Percentiles rank a stretch among this genome's conserved stretches.
These are phyloP conservation scores for Luscinia luscinia DNA, from an alignment of 2,797 vertebrate species.

Conservation along the genomic window DNA sequence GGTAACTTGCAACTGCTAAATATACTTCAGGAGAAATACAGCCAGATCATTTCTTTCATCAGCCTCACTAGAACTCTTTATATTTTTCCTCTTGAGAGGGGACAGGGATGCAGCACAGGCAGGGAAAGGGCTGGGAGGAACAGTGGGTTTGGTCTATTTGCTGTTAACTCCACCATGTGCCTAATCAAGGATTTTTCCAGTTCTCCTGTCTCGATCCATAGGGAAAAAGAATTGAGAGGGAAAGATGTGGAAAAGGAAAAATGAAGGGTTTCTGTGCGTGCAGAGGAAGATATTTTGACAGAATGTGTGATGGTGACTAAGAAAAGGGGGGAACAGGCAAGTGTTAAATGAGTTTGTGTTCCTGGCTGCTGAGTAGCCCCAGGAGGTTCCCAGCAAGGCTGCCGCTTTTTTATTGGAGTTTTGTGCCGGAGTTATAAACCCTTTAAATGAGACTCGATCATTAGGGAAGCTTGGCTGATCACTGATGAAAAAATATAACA, in stretches of 20 bases:
- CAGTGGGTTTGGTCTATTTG: not conserved
- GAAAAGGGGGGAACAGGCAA: conserved; percentile 5
- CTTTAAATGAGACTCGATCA: conserved; percentile 79
- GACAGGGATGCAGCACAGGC: not conserved
- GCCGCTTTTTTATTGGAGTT: conserved; percentile 77
- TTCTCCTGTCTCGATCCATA: not conserved
- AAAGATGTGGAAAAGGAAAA: not conserved
- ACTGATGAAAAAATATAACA: conserved; percentile 81
- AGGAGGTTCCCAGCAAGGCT: conserved; percentile 66
- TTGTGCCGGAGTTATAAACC: conserved; percentile 74
- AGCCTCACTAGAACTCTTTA: not conserved
- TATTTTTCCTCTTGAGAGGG: conserved; percentile 5
- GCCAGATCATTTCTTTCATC: not conserved
- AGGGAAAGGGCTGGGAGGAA: not conserved
- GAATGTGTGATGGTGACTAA: conserved; percentile 20
- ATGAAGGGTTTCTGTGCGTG: not conserved
- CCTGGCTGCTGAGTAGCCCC: conserved; percentile 67
- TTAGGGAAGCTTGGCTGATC: conserved; percentile 81
- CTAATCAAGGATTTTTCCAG: not conserved
- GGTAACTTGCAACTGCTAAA: conserved; percentile 7
- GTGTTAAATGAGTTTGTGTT: conserved; percentile 72
- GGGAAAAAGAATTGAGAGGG: not conserved
- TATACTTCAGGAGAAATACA: conserved; percentile 17
- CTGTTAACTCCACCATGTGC: not conserved
- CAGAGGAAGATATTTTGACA: not conserved